A percentile compares a stretch with the other conserved stretches of the same genome.
These are phyloP conservation scores for Odocoileus hemionus DNA, from an alignment of 2,113 vertebrate genomes.

Conservation along the genomic window DNA sequence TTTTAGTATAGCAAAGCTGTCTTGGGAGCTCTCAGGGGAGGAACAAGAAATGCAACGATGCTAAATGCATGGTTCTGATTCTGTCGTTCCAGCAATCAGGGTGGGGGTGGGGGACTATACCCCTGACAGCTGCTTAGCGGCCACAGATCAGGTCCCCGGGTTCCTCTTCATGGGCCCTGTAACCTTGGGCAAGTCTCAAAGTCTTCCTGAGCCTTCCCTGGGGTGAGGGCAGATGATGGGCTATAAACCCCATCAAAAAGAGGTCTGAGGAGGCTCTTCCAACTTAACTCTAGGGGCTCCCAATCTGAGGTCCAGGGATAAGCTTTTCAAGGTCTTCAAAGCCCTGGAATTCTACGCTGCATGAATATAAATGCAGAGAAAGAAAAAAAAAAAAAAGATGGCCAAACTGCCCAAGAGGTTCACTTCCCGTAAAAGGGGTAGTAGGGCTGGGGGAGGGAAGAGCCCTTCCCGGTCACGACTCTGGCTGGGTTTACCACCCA, in stretches of 20 bases:
- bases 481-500: neutral
- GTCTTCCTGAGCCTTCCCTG: neutral
- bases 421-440: neutral
- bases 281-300: neutral
- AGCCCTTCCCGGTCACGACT: too few species aligned
- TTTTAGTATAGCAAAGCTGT: conserved; percentile 43
- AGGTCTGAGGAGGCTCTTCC: neutral
- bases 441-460: neutral
- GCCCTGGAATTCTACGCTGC: neutral
- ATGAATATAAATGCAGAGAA: neutral
- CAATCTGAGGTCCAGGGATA: neutral
- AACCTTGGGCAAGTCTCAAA: neutral
- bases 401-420: neutral
- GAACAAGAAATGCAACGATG: neutral
- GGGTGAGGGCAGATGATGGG: neutral
- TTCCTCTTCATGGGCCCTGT: neutral
- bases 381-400: neutral
- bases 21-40: neutral
- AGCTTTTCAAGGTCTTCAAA: neutral
- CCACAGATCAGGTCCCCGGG: neutral
- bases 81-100: neutral
- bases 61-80: neutral
- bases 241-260: neutral
- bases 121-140: neutral
- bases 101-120: neutral